These are phyloP conservation scores for Sorex fumeus DNA, from an alignment of 2,113 vertebrate species.

Conservation along the genomic window DNA sequence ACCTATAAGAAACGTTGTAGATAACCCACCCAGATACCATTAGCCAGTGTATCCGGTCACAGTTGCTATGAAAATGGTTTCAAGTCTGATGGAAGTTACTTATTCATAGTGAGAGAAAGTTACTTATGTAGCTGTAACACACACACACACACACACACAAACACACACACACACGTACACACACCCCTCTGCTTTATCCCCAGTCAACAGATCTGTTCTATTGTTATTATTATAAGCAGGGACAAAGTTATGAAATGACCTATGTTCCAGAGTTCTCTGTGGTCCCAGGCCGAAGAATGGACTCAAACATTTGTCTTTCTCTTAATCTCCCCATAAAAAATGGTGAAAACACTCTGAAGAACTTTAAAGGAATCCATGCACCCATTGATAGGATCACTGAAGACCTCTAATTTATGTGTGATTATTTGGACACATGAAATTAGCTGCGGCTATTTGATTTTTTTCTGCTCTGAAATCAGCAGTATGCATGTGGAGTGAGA, in stretches of 20 bases:
- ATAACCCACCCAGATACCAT: too few species aligned
- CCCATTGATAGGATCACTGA: not conserved
- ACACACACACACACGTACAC: not conserved
- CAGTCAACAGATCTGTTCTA: not conserved
- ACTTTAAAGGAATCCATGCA: not conserved
- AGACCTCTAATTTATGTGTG: not conserved
- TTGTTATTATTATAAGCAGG: not conserved
- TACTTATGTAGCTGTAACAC: not conserved
- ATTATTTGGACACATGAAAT: not conserved
- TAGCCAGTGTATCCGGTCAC: not conserved
- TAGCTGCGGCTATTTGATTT: slow-evolving; percentile 11
- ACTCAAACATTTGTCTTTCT: not conserved
- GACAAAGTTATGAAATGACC: not conserved
- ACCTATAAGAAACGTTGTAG: not conserved
- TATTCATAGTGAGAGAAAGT: not conserved
- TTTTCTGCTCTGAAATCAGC: not conserved
- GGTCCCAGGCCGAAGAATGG: not conserved
- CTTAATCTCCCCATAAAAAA: not conserved
- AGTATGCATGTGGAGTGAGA: not conserved
- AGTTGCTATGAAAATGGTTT: not conserved
- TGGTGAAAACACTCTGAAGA: not conserved
- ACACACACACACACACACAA: not conserved
- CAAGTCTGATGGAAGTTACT: not conserved
- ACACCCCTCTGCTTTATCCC: too few species aligned
- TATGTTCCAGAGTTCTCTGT: not conserved